Base-by-base conservation (phyloP, 2,113 vertebrate genomes). In the Serilophus lunatus region DNA sequence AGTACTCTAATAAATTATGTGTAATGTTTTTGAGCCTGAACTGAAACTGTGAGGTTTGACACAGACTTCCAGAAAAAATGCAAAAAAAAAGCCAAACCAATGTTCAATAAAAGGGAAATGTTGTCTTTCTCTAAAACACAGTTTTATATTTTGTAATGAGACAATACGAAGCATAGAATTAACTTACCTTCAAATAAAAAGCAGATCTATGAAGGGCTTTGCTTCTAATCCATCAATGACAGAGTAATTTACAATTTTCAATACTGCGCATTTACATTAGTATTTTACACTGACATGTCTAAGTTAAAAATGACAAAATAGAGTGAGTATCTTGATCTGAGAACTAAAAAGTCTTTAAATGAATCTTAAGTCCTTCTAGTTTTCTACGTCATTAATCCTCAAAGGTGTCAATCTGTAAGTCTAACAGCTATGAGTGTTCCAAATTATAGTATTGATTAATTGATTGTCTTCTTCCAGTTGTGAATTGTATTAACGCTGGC, bases 401-500 rank as follows among this genome's bases (percentile, higher is more conserved):
- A 97, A 96, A 90, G 72, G 77, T 98, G 96, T 97, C 97, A 98
- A 92, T 97, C 94, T 95, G 94, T 95, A 96, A 92, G 91, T 96
- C 88, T 98, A 97, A 98, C 94, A 95, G 94, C 95, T 97, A 45
- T 79, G 95, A 97, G 82, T 97, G 94, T 95, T 98, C 97, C 96
- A 98, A 97, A 98, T 98, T 97, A 97, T 93, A 94, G 92, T 97
- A 98, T 98, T 98, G 98, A 98, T 98, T 98, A 98, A 98, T 98
- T 98, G 97, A 98, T 97, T 97, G 88, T 86, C 95, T 97, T 97
- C 95, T 97, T 98, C 94, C 91, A 97, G 89, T 97, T 97, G 97
- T 97, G 97, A 98, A 97, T 95, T 97, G 91, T 97, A 96, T 97
- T 97, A 97, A 65, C 60, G 70, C 80, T 96, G 92, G 94, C 87